Evolutionary conservation across 1,140 invertebrate species (phyloP).

Genomic region (Phthorimaea operculella): DNA sequence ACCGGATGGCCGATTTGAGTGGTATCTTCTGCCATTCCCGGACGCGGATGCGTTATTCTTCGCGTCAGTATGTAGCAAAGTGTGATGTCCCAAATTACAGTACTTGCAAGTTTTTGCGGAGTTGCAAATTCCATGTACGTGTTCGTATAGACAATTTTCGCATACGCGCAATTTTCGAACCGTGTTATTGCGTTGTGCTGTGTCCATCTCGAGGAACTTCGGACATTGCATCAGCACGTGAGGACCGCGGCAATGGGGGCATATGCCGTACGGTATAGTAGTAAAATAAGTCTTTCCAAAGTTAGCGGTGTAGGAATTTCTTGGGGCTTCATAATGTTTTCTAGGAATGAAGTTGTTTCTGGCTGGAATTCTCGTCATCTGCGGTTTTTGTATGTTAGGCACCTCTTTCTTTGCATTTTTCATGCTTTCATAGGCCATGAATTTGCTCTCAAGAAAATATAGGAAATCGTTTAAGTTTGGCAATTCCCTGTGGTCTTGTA

Average conservation of each 20-base stretch:
- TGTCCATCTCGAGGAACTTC: slow-evolving; percentile 6
- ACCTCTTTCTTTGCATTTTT: background rate
- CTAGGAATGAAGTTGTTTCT: background rate
- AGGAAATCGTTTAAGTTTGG: slow-evolving; percentile 4
- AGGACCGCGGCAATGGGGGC: background rate
- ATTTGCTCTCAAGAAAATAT: slow-evolving; percentile 9
- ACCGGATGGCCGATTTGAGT: background rate
- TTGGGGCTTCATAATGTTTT: background rate
- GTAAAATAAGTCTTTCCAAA: background rate
- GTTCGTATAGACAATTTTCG: slow-evolving; percentile 23
- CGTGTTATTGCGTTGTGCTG: slow-evolving; percentile 12
- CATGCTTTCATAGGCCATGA: slow-evolving; percentile 9
- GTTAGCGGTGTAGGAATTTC: background rate
- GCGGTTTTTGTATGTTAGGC: background rate
- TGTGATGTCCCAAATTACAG: slow-evolving; percentile 19
- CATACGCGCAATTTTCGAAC: slow-evolving; percentile 19
- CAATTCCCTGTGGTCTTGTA: background rate
- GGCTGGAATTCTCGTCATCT: slow-evolving; percentile 1
- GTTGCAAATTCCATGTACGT: slow-evolving; percentile 15
- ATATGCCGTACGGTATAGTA: background rate
- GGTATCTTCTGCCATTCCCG: no score
- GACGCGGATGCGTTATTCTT: background rate
- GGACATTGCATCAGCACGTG: slow-evolving; percentile 7
- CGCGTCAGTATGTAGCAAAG: slow-evolving; percentile 14
- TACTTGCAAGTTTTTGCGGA: slow-evolving; percentile 22